Evolutionary conservation across 1,140 invertebrate species (phyloP), one percentile per base, ranked within the genome.

Genomic region (Portunus trituberculatus): DNA sequence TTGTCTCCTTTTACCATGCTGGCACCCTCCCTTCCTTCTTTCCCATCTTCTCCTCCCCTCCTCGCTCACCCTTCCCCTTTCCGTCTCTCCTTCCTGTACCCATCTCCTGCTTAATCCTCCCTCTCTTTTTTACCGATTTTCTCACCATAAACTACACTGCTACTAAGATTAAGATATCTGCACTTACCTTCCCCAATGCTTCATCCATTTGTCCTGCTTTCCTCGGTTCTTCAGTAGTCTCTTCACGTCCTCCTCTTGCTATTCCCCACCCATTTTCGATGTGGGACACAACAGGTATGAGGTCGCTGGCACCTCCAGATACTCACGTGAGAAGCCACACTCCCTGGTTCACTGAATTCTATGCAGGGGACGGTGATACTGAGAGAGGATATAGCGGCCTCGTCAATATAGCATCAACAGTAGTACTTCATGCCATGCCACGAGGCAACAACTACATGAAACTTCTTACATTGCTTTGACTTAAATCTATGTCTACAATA

Each of bases 1-100:
- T 91, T 46, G 45, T 52, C 89, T 52, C 87, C 87, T 89, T 29
- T 12, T 32, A 29, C 52, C 89, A 91, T 48, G 52, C 89, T 48
- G 46, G 89, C 89, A 91, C 46, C 29, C 39, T 45, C 82, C 46
- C 31, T 31, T 20, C 39, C 32, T 16, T 45, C 67, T 4, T 20
- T 45, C 39, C n/a, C 32, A 29, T 52, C 28, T 46, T 91, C 4
- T 91, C 45, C 4, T 46, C 20, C 52, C 52, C 52, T 59, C 20
- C 20, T n/a, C 25, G 20, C 67, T n/a, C 67, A n/a, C 12, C 67
- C 67, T 25, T n/a, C 25, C 67, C 67, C 67, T n/a, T 76, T 76
- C 67, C 20, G 20, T 20, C 67, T 76, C 67, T 7, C 67, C 67
- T n/a, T 76, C 67, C 67, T 76, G 67, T n/a, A 76, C n/a, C 67